These are phyloP conservation scores for Axea sp. DNA, from an alignment of 2,888 invertebrate genomes.

Conservation along the genomic window DNA sequence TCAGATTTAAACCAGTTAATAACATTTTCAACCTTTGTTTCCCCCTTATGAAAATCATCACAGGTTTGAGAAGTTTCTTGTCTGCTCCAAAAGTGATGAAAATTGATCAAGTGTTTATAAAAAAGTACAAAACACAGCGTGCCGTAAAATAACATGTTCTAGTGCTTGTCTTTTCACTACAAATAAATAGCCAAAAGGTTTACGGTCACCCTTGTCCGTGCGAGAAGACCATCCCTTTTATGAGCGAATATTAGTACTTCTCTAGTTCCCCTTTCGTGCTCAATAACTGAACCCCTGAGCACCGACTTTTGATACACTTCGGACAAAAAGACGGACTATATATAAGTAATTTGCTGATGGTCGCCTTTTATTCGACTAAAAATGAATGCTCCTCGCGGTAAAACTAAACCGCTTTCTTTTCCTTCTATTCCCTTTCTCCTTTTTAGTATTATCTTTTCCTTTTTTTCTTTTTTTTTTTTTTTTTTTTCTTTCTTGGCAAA, in stretches of 20 bases:
- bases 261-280: conserved; percentile 40
- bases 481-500: neutral
- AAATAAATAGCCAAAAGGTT: conserved; percentile 56
- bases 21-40: too few species aligned
- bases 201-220: conserved; percentile 35
- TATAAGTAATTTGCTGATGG: conserved; percentile 61
- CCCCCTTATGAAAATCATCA: too few species aligned
- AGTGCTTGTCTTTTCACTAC: conserved; percentile 38
- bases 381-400: conserved; percentile 48
- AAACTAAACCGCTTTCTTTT: conserved; percentile 46
- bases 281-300: conserved; percentile 60
- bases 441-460: conserved; percentile 23
- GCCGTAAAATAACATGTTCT: conserved; percentile 39
- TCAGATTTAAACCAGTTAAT: too few species aligned
- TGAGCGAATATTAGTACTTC: conserved; percentile 58
- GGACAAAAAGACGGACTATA: conserved; percentile 60
- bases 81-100: too few species aligned
- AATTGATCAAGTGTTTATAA: too few species aligned
- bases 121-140: conserved; percentile 15
- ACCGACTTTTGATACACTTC: conserved; percentile 62
- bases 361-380: conserved; percentile 53
- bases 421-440: conserved; percentile 1
- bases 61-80: too few species aligned
- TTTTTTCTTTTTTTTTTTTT: too few species aligned
- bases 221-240: conserved; percentile 54